These are phyloP conservation scores for Gymnocephalus cernua DNA, from an alignment of 2,113 vertebrate genomes.

Conservation along the genomic window DNA sequence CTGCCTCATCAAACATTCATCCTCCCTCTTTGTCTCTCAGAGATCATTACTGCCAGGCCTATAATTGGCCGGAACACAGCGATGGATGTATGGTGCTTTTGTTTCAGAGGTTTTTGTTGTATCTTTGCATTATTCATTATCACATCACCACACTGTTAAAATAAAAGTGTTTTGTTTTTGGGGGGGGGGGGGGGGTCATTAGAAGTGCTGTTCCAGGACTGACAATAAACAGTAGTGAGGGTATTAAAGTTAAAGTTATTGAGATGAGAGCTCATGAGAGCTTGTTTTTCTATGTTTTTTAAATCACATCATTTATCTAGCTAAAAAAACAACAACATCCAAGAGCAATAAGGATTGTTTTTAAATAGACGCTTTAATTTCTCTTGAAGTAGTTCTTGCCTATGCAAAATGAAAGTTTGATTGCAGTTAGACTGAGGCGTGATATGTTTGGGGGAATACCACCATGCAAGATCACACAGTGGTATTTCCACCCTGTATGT, in stretches of 20 bases:
- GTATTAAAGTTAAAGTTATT: background rate
- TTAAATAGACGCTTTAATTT: background rate
- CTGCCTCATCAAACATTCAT: constrained; percentile 76
- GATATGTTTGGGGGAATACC: background rate
- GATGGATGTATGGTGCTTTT: constrained; percentile 59
- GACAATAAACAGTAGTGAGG: background rate
- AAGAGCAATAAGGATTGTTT: background rate
- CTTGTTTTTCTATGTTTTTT: constrained; percentile 16
- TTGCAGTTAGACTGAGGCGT: background rate
- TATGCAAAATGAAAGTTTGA: constrained; percentile 2
- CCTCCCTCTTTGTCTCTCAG: constrained; percentile 56
- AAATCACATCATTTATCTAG: constrained; percentile 12
- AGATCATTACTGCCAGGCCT: constrained; percentile 62
- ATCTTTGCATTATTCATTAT: constrained; percentile 77
- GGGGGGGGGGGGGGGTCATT: background rate
- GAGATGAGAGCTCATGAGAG: background rate
- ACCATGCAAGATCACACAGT: background rate
- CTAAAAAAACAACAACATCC: background rate
- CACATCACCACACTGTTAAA: constrained; percentile 22
- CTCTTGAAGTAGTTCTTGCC: constrained; percentile 16
- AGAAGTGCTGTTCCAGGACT: background rate
- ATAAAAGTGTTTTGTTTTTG: background rate
- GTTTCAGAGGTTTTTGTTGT: constrained; percentile 54
- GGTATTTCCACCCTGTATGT: background rate
- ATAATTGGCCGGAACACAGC: constrained; percentile 43